Conservation (phyloP, 2,797 vertebrate genomes). For the Sardinella longiceps region DNA sequence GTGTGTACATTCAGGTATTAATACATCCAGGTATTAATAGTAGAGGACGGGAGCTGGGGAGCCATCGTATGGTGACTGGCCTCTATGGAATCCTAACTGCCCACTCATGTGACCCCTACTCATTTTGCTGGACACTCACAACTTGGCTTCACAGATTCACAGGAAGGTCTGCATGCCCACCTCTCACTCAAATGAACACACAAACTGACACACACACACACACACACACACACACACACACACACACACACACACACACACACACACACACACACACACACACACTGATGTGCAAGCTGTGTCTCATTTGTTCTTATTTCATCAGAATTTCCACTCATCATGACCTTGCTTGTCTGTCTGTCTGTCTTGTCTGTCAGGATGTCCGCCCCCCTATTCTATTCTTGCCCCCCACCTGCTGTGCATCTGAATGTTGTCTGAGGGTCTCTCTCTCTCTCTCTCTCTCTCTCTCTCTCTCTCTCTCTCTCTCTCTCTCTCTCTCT, state of each 20-base stretch:
- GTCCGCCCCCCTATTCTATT: not conserved
- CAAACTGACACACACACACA: too few species aligned
- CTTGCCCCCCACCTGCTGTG: not conserved
- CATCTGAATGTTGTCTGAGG: not conserved
- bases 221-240: not conserved
- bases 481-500: not conserved
- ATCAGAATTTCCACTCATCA: not conserved
- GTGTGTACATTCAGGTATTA: too few species aligned
- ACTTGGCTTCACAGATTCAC: not conserved
- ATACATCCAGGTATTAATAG: not conserved
- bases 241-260: not conserved
- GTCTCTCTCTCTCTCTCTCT: slow-evolving; percentile 47
- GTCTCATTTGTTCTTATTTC: not conserved
- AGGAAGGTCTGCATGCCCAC: not conserved
- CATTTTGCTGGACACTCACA: not conserved
- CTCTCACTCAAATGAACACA: not conserved
- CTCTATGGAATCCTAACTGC: not conserved
- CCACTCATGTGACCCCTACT: not conserved
- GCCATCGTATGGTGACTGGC: not conserved
- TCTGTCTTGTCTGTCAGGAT: not conserved
- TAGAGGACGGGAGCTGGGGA: not conserved
- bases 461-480: slow-evolving; percentile 46
- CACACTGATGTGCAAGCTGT: not conserved
- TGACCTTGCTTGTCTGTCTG: not conserved
- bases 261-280: not conserved